phyloP scores from a whole-genome alignment of 1,140 invertebrate genomes.

The Ips nitidus region DNA sequence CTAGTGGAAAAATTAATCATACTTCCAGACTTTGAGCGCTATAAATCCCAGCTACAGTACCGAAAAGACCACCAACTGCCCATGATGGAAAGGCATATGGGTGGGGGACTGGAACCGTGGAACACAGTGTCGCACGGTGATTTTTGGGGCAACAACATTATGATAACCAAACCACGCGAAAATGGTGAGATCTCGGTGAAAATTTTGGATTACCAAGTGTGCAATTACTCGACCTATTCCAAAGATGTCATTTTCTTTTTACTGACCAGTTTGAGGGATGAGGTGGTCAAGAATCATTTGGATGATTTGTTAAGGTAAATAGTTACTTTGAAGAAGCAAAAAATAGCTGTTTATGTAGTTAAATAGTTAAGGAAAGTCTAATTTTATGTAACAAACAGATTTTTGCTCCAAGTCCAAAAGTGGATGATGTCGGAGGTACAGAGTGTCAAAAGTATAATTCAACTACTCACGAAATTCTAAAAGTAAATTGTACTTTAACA shows the following conservation, averaged over 20 bases:
- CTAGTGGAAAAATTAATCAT: neutral
- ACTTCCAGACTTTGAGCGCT: neutral
- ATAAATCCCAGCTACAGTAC: neutral
- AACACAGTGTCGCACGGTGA: conserved; percentile 61
- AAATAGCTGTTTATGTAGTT: neutral
- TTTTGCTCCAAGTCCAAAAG: no score
- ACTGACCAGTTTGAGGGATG: conserved; percentile 55
- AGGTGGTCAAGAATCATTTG: conserved; percentile 50
- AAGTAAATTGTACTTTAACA: no score
- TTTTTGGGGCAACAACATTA: conserved; percentile 65
- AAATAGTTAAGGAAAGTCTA: no score
- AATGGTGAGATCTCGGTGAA: conserved; percentile 52
- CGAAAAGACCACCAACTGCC: neutral
- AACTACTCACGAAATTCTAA: no score
- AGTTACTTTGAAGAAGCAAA: neutral
- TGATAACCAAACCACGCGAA: conserved; percentile 42
- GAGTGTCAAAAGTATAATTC: no score
- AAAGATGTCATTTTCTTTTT: conserved; percentile 62
- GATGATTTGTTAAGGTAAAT: conserved; percentile 51
- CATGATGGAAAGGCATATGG: neutral
- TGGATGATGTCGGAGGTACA: no score
- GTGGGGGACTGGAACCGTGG: conserved; percentile 49
- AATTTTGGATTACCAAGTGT: conserved; percentile 66
- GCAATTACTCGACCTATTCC: conserved; percentile 55
- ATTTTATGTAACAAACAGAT: no score